Conservation (phyloP, 2,888 invertebrate genomes). For the Oxytorus armatus region DNA sequence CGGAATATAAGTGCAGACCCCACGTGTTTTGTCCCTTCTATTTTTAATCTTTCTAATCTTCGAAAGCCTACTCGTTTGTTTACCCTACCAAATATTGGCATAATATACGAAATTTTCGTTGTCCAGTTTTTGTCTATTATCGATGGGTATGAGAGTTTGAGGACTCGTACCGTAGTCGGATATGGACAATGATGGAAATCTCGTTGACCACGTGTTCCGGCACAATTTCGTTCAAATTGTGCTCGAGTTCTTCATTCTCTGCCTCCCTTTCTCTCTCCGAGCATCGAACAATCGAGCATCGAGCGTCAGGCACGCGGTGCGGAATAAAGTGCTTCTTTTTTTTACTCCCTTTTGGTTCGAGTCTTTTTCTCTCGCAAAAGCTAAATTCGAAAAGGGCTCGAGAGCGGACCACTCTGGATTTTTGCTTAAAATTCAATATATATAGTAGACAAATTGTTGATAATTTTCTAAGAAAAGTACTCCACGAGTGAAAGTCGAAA, state of each 20-base stretch:
- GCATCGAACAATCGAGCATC: slow-evolving; percentile 2
- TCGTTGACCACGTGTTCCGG: slow-evolving; percentile 59
- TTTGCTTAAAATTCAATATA: too few relatives aligned
- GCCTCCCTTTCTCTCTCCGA: not conserved
- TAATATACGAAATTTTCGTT: not conserved
- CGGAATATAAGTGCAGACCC: slow-evolving; percentile 33
- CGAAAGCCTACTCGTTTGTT: slow-evolving; percentile 41
- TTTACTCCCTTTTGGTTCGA: too few relatives aligned
- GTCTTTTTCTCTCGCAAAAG: too few relatives aligned
- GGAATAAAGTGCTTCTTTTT: too few relatives aligned
- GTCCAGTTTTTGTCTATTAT: slow-evolving; percentile 20
- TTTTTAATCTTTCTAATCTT: slow-evolving; percentile 51
- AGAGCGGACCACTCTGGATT: too few relatives aligned
- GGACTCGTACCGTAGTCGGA: slow-evolving; percentile 25
- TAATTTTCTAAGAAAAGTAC: too few relatives aligned
- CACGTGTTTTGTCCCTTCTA: slow-evolving; percentile 26
- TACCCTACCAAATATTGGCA: slow-evolving; percentile 9
- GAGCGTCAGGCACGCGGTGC: too few relatives aligned
- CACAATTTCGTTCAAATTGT: slow-evolving; percentile 20
- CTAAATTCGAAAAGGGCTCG: too few relatives aligned
- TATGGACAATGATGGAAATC: slow-evolving; percentile 56
- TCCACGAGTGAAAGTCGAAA: too few relatives aligned
- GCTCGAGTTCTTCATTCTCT: not conserved
- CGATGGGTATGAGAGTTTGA: not conserved
- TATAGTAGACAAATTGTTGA: too few relatives aligned